These are phyloP conservation scores for Dinocampus coccinellae DNA, from an alignment of 2,888 invertebrate species.

Conservation along the genomic window DNA sequence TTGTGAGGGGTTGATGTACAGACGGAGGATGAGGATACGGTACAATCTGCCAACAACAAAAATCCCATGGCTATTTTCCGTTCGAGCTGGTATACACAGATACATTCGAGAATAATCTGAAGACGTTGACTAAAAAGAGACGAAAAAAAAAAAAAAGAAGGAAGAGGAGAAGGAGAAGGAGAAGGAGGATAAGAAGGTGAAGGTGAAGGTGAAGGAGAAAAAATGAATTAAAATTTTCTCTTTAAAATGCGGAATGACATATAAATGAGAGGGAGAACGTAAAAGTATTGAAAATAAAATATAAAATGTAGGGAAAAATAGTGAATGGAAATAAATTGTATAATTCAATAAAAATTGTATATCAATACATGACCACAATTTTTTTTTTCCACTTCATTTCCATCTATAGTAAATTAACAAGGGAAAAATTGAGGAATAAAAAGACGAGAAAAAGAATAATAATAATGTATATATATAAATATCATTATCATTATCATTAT, in stretches of 20 bases:
- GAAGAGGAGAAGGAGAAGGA: constrained; percentile 42
- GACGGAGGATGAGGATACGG: background rate
- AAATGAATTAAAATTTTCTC: constrained; percentile 68
- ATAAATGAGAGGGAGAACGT: too few relatives aligned
- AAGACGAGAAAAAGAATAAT: too few relatives aligned
- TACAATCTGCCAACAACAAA: constrained; percentile 65
- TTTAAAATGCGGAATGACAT: constrained; percentile 69
- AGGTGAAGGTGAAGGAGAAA: constrained; percentile 52
- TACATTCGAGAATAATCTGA: constrained; percentile 58
- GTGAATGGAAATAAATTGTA: too few relatives aligned
- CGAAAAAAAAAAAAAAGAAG: constrained; percentile 24
- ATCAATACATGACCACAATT: too few relatives aligned
- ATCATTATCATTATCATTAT: too few relatives aligned
- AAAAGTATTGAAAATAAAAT: too few relatives aligned
- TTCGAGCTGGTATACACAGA: constrained; percentile 59
- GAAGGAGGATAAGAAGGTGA: constrained; percentile 54
- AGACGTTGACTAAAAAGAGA: constrained; percentile 39
- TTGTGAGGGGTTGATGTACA: background rate
- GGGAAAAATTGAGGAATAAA: too few relatives aligned
- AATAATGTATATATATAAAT: too few relatives aligned
- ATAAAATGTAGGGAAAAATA: too few relatives aligned
- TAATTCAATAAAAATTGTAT: too few relatives aligned
- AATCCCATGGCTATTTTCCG: constrained; percentile 68
- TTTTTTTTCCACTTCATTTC: too few relatives aligned
- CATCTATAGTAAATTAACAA: too few relatives aligned